Percentiles rank a stretch among this genome's conserved stretches.
These are phyloP conservation scores for Pseudochirops corinnae DNA, from an alignment of 2,797 vertebrate genomes.

Conservation along the genomic window DNA sequence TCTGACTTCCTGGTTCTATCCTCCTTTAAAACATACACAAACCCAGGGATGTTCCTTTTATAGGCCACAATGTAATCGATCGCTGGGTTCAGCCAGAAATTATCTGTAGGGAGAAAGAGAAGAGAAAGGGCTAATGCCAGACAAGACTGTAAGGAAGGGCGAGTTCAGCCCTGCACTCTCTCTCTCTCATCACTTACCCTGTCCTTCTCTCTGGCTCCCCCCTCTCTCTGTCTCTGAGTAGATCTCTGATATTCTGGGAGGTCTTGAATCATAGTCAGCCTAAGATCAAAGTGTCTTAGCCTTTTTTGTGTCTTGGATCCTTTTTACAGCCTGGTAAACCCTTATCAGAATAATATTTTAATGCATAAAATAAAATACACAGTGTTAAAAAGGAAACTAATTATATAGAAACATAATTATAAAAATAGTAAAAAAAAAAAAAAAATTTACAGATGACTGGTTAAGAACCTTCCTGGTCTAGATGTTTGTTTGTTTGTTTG, in stretches of 20 bases:
- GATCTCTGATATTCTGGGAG: background rate
- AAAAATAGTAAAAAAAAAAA: background rate
- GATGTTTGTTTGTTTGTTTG: background rate
- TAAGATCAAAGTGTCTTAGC: background rate
- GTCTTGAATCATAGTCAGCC: background rate
- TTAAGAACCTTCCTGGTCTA: background rate
- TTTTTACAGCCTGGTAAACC: background rate
- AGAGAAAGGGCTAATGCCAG: background rate
- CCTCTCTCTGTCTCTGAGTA: background rate
- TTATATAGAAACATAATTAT: background rate
- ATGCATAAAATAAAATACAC: background rate
- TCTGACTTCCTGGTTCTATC: background rate
- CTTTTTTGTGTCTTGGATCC: background rate
- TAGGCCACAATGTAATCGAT: slow-evolving; percentile 47
- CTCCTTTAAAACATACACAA: slow-evolving; percentile 34
- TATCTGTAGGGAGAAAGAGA: background rate
- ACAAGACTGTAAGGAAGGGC: background rate
- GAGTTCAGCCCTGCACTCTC: background rate
- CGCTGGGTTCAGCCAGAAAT: slow-evolving; percentile 1
- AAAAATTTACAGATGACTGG: background rate
- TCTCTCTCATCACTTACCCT: background rate
- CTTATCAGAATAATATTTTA: background rate
- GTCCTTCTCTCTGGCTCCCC: no score
- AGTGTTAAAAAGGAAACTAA: background rate
- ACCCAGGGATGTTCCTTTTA: slow-evolving; percentile 9